These are phyloP conservation scores for Gerris buenoi DNA, from an alignment of 1,140 invertebrate species.

Conservation along the genomic window DNA sequence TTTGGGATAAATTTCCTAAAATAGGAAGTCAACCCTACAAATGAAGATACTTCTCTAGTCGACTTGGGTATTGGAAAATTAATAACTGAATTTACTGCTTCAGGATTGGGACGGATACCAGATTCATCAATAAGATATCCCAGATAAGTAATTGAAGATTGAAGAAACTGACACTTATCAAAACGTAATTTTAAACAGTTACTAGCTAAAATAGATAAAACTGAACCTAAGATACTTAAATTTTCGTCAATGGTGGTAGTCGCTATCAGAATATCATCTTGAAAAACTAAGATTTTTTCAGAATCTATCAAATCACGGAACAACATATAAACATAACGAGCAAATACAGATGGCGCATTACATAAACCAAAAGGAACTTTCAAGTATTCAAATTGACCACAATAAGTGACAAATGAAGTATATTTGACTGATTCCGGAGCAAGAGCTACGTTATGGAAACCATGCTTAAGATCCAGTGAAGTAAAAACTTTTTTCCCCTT, in stretches of 20 bases:
- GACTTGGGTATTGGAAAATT: background rate
- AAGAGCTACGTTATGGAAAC: constrained; percentile 30
- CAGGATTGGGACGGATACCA: background rate
- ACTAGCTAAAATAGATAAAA: background rate
- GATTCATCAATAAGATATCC: background rate
- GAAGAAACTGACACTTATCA: background rate
- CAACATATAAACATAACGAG: constrained; percentile 18
- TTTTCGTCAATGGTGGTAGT: background rate
- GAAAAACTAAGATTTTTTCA: background rate
- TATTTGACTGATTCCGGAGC: constrained; percentile 21
- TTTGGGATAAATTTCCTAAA: background rate
- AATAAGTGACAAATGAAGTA: constrained; percentile 25
- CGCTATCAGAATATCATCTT: background rate
- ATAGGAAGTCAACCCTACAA: background rate
- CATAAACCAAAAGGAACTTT: constrained; percentile 26
- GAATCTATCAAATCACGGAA: background rate
- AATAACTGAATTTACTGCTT: background rate
- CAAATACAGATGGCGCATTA: constrained; percentile 21
- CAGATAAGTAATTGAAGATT: background rate
- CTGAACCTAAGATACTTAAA: background rate
- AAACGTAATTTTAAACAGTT: background rate
- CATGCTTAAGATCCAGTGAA: constrained; percentile 26
- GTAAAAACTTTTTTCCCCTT: constrained; percentile 22
- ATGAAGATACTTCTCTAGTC: background rate
- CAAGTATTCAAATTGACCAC: constrained; percentile 23